Conservation (phyloP, 2,113 vertebrate species). For the Hyperopisus bebe region DNA sequence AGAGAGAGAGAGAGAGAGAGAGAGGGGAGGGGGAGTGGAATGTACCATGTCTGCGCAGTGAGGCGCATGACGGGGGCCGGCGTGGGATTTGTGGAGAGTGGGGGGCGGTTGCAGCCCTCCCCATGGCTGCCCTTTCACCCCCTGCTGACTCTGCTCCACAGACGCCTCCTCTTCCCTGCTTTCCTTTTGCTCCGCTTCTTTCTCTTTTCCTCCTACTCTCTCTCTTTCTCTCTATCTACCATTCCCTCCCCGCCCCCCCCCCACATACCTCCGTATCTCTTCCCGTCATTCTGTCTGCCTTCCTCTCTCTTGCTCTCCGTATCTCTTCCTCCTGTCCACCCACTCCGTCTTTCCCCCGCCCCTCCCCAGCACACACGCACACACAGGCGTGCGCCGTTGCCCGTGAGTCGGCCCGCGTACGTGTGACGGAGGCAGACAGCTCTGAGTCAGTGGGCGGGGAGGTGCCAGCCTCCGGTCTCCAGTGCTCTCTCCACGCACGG, state of each 20-base stretch:
- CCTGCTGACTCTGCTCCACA: constrained; percentile 6
- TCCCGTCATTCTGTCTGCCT: background rate
- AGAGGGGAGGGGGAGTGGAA: background rate
- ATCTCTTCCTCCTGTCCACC: background rate
- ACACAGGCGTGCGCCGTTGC: constrained; percentile 31
- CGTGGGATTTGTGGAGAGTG: background rate
- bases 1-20: constrained; percentile 10
- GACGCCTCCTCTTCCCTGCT: constrained; percentile 4
- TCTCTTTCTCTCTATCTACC: background rate
- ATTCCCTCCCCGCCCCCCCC: background rate
- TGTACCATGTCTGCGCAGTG: constrained; percentile 15
- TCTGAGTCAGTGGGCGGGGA: constrained; percentile 25
- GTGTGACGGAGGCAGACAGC: constrained; percentile 28
- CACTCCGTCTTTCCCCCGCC: constrained; percentile 2
- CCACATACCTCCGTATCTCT: constrained; percentile 27
- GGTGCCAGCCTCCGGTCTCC: constrained; percentile 14
- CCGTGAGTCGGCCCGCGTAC: constrained; percentile 9
- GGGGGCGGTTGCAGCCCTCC: constrained; percentile 21
- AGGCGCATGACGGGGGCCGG: constrained; percentile 14
- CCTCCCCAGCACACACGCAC: background rate
- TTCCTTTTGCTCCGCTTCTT: constrained; percentile 21
- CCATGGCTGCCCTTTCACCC: constrained; percentile 20
- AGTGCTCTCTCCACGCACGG: background rate
- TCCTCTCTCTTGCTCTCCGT: background rate
- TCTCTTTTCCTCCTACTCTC: background rate